Evolutionary conservation across 2,888 invertebrate genomes (phyloP).

Genomic region (Epsilonema sp.): DNA sequence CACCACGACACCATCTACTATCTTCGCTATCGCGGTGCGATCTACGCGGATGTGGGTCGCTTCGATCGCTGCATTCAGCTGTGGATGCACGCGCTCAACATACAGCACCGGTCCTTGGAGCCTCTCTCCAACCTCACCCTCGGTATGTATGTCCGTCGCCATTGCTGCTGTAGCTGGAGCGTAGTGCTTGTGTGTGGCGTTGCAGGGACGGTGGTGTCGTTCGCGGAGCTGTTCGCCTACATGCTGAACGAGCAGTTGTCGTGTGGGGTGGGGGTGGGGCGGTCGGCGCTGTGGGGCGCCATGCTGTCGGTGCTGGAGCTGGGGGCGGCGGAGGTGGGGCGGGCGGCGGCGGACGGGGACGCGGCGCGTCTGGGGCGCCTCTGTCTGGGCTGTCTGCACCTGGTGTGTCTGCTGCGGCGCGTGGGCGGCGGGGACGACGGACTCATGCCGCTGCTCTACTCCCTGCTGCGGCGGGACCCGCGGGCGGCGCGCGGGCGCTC

Average conservation of each 20-base stretch:
- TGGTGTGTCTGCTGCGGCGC: slow-evolving; percentile 53
- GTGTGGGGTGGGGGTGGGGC: not conserved
- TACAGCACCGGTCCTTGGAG: slow-evolving; percentile 78
- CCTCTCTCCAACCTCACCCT: slow-evolving; percentile 82
- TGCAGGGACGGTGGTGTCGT: slow-evolving; percentile 76
- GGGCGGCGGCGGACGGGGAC: not conserved
- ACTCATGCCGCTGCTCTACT: slow-evolving; percentile 50
- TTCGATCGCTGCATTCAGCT: slow-evolving; percentile 52
- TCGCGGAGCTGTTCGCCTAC: slow-evolving; percentile 63
- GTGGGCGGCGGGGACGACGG: slow-evolving; percentile 29
- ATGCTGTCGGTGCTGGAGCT: not conserved
- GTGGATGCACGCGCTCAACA: slow-evolving; percentile 71
- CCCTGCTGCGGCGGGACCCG: slow-evolving; percentile 51
- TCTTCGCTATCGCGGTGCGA: slow-evolving; percentile 65
- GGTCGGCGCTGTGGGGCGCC: not conserved
- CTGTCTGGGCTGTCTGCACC: slow-evolving; percentile 59
- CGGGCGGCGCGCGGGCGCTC: slow-evolving; percentile 30
- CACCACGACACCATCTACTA: slow-evolving; percentile 64
- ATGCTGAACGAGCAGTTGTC: slow-evolving; percentile 54
- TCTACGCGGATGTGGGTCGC: slow-evolving; percentile 54
- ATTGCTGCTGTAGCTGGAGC: no score
- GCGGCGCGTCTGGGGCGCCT: slow-evolving; percentile 43
- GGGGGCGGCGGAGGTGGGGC: not conserved
- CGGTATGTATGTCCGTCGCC: no score
- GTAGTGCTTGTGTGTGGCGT: no score